A percentile compares a stretch with the other conserved stretches of the same genome.
Conservation (phyloP, 2,888 invertebrate species). For the Molanna angustata region DNA sequence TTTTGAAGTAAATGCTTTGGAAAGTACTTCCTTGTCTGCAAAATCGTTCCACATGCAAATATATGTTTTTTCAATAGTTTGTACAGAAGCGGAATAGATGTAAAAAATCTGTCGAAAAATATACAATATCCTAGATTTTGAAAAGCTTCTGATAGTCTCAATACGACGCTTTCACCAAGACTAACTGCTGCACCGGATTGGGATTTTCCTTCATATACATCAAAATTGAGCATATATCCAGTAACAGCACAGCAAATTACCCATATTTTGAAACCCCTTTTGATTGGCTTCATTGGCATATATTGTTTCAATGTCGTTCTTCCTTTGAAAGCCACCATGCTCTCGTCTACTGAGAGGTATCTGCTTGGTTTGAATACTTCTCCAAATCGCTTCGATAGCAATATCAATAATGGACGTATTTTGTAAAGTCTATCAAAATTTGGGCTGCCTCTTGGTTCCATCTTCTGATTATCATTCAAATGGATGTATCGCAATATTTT, state of each 20-base stretch:
- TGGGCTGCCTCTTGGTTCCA: constrained; percentile 1
- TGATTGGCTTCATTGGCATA: constrained; percentile 33
- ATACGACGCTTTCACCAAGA: constrained; percentile 1
- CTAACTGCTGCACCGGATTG: background rate
- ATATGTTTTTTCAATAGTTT: background rate
- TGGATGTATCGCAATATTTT: constrained; percentile 1
- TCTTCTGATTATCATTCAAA: background rate
- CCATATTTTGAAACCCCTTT: constrained; percentile 35
- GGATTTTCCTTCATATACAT: constrained; percentile 26
- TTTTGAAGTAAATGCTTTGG: no score
- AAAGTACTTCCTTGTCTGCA: background rate
- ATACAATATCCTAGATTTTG: background rate
- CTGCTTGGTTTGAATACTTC: constrained; percentile 21
- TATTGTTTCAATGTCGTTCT: constrained; percentile 33
- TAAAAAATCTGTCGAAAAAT: constrained; percentile 5
- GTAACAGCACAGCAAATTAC: constrained; percentile 29
- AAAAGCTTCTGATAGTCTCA: background rate
- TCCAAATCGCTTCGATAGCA: background rate
- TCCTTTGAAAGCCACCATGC: constrained; percentile 34
- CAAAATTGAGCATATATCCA: constrained; percentile 28
- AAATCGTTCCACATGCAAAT: constrained; percentile 3
- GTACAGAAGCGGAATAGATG: background rate
- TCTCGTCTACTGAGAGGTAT: constrained; percentile 32
- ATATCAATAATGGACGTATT: constrained; percentile 31
- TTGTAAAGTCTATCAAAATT: constrained; percentile 33